Evolutionary conservation across 2,113 vertebrate species (phyloP), one percentile per base, ranked within the genome.

Genomic region (Sula dactylatra): DNA sequence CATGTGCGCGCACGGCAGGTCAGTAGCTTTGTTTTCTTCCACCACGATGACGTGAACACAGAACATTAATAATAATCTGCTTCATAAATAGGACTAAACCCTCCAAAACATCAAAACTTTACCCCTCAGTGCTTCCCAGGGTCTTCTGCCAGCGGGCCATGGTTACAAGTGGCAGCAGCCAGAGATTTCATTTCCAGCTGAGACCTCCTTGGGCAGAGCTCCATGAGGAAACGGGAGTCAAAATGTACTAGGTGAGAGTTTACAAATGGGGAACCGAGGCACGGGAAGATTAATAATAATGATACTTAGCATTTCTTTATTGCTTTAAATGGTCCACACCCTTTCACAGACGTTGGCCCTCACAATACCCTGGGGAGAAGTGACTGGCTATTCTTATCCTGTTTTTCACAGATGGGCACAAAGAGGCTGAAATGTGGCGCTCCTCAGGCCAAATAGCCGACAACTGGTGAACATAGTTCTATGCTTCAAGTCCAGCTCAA

Each of bases 201-300:
- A 73, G 62, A 31, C 16, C 58, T 72, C 38, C 14, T 71, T 38
- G 42, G 44, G 62, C 45, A 49, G 71, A 87, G 40, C 45, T 90
- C 92, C 61, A 5, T 34, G 50, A 73, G 55, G 77, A 94, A 93
- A 81, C 0, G 0, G 49, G 58, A 80, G 29, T 58, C n/a, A 66
- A 62, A 90, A 59, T 13, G 47, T 47, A 10, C 67, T 50, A 64
- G 29, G 11, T 66, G 72, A 47, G 87, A 82, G 50, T 74, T 92
- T 83, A 58, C 42, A 92, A 95, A 97, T 92, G 86, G 88, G 94
- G 96, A 96, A 97, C 93, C 1, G 2, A 93, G 59, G 92, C 45
- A 86, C 90, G 81, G 92, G 92, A 97, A 94, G 79, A 62, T 70
- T 92, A 96, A 91, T 95, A 93, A 97, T 93, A 95, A 86, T 88